phyloP scores from a whole-genome alignment of 2,797 vertebrate genomes.

The Pseudopleuronectes americanus region DNA sequence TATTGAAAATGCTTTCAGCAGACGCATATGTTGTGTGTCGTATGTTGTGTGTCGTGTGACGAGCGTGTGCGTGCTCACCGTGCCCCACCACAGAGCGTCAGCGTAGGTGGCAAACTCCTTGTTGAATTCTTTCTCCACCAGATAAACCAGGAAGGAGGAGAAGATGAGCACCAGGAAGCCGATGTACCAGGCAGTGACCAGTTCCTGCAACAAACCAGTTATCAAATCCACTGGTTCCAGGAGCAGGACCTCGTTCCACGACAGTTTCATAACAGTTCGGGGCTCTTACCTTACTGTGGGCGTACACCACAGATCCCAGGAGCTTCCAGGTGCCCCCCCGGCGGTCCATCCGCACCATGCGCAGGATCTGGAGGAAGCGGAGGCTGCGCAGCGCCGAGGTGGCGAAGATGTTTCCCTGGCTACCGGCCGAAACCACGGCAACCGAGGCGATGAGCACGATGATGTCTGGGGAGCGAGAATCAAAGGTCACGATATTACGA shows the following conservation, averaged over 20 bases:
- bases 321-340: conserved; percentile 98
- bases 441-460: conserved; percentile 98
- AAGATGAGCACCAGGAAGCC: conserved; percentile 99
- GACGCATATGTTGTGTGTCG: background rate
- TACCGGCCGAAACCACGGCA: conserved; percentile 98
- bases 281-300: conserved; percentile 93
- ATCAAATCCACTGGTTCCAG: too few relatives aligned
- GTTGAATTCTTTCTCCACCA: conserved; percentile 98
- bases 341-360: conserved; percentile 99
- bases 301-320: conserved; percentile 97
- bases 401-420: conserved; percentile 99
- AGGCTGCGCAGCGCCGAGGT: conserved; percentile 97
- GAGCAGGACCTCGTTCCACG: too few relatives aligned
- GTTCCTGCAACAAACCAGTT: conserved; percentile 83
- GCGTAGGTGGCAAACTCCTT: conserved; percentile 97
- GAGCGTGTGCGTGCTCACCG: conserved; percentile 88
- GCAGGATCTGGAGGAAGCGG: conserved; percentile 98
- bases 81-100: conserved; percentile 99
- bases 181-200: conserved; percentile 99
- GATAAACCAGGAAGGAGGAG: conserved; percentile 98
- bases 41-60: conserved; percentile 3
- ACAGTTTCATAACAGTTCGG: too few relatives aligned
- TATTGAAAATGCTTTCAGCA: background rate
- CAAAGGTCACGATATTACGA: conserved; percentile 59
- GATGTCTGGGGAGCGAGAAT: conserved; percentile 86